Conservation (phyloP, 2,113 vertebrate genomes). For the Alethe diademata region DNA sequence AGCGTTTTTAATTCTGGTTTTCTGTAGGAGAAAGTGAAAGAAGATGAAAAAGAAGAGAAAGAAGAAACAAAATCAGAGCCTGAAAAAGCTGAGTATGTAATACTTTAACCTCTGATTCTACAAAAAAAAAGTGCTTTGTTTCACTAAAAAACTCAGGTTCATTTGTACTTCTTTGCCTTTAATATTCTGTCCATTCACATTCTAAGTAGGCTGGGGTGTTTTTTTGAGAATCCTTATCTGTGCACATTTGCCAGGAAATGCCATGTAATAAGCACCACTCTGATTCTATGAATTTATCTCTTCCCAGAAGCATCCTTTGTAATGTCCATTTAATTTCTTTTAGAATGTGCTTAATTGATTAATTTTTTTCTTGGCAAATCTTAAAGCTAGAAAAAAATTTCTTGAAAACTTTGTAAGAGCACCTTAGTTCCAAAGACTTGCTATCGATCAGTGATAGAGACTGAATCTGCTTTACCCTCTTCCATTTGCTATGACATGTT, state of each 20-base stretch:
- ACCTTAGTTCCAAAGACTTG: background rate
- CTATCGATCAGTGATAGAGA: background rate
- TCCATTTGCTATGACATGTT: background rate
- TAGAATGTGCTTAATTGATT: background rate
- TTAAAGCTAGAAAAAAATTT: background rate
- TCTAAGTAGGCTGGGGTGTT: background rate
- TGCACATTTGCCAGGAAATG: background rate
- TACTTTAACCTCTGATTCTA: background rate
- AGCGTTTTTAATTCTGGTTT: background rate
- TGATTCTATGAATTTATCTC: background rate
- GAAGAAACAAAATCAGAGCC: constrained; percentile 79
- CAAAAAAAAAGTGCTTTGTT: background rate
- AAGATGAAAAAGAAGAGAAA: constrained; percentile 78
- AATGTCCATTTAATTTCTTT: background rate
- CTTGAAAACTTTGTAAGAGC: background rate
- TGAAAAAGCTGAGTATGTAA: constrained; percentile 86
- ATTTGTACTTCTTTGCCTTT: background rate
- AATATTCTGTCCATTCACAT: background rate
- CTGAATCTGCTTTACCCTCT: background rate
- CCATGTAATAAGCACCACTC: background rate
- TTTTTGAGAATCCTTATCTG: background rate
- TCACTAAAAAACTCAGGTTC: background rate
- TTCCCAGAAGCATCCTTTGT: background rate
- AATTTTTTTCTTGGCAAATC: background rate
- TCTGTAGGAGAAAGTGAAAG: constrained; percentile 76